Conservation (phyloP, 2,113 vertebrate species). For the Reinhardtius hippoglossoides region DNA sequence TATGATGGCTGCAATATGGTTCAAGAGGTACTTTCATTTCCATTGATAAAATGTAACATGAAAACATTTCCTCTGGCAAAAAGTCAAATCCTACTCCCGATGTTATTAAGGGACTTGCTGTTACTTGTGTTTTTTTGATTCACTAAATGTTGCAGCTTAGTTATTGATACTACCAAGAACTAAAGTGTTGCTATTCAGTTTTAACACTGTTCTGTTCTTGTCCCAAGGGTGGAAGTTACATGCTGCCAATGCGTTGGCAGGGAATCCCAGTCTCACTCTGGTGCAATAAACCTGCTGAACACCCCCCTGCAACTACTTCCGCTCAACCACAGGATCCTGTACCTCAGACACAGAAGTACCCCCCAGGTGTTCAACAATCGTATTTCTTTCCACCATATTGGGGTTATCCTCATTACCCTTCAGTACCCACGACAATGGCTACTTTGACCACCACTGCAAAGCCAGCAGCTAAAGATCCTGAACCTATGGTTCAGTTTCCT, state of each 20-base stretch:
- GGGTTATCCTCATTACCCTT: neutral
- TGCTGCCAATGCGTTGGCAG: conserved; percentile 65
- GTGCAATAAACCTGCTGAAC: conserved; percentile 58
- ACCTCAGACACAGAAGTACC: neutral
- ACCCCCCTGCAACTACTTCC: neutral
- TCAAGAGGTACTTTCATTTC: conserved; percentile 50
- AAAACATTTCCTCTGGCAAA: no score
- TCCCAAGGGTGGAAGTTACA: conserved; percentile 50
- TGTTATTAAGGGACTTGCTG: no score
- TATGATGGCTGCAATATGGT: conserved; percentile 67
- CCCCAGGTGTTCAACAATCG: neutral
- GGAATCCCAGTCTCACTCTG: conserved; percentile 57
- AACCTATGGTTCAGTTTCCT: neutral
- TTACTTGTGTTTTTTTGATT: no score
- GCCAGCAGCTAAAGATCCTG: neutral
- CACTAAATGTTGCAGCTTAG: no score
- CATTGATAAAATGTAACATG: neutral
- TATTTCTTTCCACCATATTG: neutral
- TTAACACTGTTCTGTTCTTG: neutral
- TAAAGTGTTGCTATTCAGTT: no score
- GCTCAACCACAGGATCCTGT: neutral
- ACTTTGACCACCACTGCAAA: neutral
- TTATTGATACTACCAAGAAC: no score
- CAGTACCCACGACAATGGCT: neutral
- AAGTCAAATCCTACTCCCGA: no score